Base-by-base conservation (phyloP, 2,888 invertebrate species). In the Graphium colonna region DNA sequence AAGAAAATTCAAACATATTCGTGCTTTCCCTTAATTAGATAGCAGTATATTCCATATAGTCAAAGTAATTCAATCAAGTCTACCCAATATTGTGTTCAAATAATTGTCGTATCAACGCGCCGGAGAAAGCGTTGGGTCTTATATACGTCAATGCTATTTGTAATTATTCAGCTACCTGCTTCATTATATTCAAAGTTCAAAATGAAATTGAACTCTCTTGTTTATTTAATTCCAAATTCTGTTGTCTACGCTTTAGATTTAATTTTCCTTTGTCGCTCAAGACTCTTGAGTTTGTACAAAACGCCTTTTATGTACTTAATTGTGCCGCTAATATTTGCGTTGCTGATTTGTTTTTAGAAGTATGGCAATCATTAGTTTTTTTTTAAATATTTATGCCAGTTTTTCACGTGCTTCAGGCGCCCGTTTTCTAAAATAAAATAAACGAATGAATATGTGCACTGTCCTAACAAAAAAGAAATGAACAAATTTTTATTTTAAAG, bases 81-180 rank as follows among this genome's bases (percentile, higher is more conserved):
- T 33, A 50, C 42, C 42, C 12, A 49, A 3, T 17, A 16, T 41
- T 16, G 48, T 28, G 15, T 40, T 52, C 38, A 47, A 47, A 38
- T 48, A 43, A 42, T 38, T 45, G 40, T 40, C 28, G 28, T 21
- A 45, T 40, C 31, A 13, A 18, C 39, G 18, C 15, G 39, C 44
- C 18, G 12, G 39, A 44, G 52, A 52, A 53, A 53, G 48, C 44
- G 15, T 17, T 36, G 38, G 9, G 26, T 17, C 12, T 48, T 49
- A 44, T 43, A 43, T 39, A 43, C 48, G 53, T 53, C 43, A 39
- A 13, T 17, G 53, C 36, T 42, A 36, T 17, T 17, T 38, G 43
- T 28, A 53, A 53, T 53, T 53, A 48, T 53, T 28, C 48, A 44
- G 44, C 48, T 43, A 44, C 47, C 39, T 38, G 53, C 41, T 53